phyloP scores from a whole-genome alignment of 2,888 invertebrate species.

The Erebia aethiops region DNA sequence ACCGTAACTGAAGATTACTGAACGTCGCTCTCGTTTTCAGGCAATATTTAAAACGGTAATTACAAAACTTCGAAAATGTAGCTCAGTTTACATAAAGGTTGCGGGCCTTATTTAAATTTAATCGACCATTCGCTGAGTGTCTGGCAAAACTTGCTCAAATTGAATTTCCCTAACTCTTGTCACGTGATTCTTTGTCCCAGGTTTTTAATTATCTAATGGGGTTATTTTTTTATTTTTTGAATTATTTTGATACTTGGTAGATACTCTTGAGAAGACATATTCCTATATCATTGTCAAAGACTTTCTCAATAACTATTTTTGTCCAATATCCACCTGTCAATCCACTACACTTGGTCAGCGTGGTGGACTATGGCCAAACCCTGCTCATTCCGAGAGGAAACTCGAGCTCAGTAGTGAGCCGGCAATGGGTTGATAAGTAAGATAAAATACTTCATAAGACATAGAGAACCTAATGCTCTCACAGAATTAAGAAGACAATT shows the following conservation, averaged over 20 bases:
- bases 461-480: not conserved
- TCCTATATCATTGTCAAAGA: not conserved
- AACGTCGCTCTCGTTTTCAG: slow-evolving; percentile 36
- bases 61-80: slow-evolving; percentile 35
- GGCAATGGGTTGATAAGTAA: too few relatives aligned
- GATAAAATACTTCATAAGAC: too few relatives aligned
- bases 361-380: too few relatives aligned
- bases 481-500: not conserved
- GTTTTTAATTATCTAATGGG: slow-evolving; percentile 9
- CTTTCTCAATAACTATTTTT: not conserved
- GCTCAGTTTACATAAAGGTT: slow-evolving; percentile 36
- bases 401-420: too few relatives aligned
- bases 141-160: slow-evolving; percentile 31
- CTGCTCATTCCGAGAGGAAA: too few relatives aligned
- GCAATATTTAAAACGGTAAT: slow-evolving; percentile 49
- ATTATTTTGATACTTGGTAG: not conserved
- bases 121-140: slow-evolving; percentile 31
- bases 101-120: slow-evolving; percentile 33
- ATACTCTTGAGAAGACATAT: not conserved
- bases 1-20: slow-evolving; percentile 46
- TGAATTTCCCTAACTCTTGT: slow-evolving; percentile 31
- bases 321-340: not conserved
- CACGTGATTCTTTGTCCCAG: slow-evolving; percentile 13
- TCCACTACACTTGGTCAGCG: too few relatives aligned
- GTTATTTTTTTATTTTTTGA: slow-evolving; percentile 1